phyloP scores from a whole-genome alignment of 2,797 vertebrate species.

The Capromys pilorides region DNA sequence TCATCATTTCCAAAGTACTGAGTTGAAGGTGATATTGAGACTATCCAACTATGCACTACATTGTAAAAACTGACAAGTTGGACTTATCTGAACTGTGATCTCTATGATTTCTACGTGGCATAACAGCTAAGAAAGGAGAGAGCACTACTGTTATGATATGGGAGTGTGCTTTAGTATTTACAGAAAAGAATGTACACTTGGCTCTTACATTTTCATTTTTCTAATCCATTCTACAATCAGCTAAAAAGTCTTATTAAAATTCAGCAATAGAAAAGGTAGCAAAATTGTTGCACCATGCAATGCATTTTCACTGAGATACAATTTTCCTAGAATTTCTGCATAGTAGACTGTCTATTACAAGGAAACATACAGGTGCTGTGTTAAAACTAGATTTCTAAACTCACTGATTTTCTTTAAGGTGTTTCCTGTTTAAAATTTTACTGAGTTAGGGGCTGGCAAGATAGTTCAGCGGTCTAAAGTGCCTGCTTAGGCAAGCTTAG shows the following conservation, averaged over 20 bases:
- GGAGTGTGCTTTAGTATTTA: neutral
- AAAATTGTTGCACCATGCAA: neutral
- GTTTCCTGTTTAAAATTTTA: too few relatives aligned
- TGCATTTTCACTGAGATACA: neutral
- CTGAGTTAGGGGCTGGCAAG: too few relatives aligned
- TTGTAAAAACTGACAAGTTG: neutral
- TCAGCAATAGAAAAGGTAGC: neutral
- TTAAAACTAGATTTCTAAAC: too few relatives aligned
- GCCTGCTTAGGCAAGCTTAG: too few relatives aligned
- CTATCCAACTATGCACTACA: neutral
- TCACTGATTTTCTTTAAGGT: too few relatives aligned
- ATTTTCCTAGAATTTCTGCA: neutral
- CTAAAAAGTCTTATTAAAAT: neutral
- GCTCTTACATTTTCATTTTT: neutral
- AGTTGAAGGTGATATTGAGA: neutral
- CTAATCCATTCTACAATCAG: neutral
- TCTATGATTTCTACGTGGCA: neutral
- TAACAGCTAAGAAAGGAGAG: neutral
- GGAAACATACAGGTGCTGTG: too few relatives aligned
- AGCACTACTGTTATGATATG: neutral
- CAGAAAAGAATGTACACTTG: neutral
- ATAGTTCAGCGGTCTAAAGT: too few relatives aligned
- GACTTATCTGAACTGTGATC: neutral
- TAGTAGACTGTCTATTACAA: too few relatives aligned
- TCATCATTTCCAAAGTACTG: neutral